phyloP scores from a whole-genome alignment of 2,797 vertebrate genomes.

The Astyanax mexicanus region DNA sequence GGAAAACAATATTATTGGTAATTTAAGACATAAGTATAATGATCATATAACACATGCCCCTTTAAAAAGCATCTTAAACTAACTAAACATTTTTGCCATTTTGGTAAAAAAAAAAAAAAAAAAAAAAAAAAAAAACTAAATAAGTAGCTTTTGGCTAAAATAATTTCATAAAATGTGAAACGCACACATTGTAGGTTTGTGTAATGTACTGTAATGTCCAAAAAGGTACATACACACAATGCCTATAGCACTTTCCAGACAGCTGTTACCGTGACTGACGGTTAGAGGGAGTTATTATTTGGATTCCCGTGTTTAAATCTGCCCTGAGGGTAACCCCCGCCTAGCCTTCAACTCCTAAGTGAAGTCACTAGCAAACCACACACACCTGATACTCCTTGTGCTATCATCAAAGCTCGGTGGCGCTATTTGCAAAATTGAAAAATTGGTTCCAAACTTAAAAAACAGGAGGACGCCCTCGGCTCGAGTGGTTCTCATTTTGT shows the following conservation, averaged over 20 bases:
- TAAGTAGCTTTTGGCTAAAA: no score
- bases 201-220: no score
- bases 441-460: constrained; percentile 43
- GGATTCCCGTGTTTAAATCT: constrained; percentile 40
- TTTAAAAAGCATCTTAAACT: no score
- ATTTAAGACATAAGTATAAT: no score
- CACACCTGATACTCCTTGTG: constrained; percentile 53
- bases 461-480: constrained; percentile 19
- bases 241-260: neutral
- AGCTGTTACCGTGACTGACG: constrained; percentile 37
- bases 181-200: no score
- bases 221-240: neutral
- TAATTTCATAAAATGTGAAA: no score
- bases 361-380: constrained; percentile 47
- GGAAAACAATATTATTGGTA: no score
- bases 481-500: constrained; percentile 3
- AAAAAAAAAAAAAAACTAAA: no score
- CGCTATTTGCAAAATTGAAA: constrained; percentile 44
- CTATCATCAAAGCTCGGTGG: constrained; percentile 38
- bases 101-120: no score
- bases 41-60: no score
- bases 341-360: constrained; percentile 57
- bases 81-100: no score
- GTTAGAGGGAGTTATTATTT: constrained; percentile 1
- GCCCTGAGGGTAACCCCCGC: constrained; percentile 48